Conservation (phyloP, 1,140 invertebrate genomes). For the Danaus plexippus region DNA sequence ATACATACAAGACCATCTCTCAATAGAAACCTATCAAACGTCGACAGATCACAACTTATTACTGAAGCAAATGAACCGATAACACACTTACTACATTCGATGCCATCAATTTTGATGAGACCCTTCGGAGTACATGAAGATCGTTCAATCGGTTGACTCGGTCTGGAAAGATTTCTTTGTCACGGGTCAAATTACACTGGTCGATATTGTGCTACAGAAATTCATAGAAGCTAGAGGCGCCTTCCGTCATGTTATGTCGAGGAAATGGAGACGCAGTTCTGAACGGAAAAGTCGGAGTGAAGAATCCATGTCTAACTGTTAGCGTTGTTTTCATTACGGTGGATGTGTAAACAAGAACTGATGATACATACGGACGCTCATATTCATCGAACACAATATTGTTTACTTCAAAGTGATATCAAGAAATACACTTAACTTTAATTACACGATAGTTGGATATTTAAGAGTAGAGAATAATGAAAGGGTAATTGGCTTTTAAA, state of each 20-base stretch:
- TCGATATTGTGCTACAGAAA: slow-evolving; percentile 25
- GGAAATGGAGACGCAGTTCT: slow-evolving; percentile 41
- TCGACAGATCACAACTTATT: slow-evolving; percentile 45
- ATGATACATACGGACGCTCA: slow-evolving; percentile 12
- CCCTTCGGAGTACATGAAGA: slow-evolving; percentile 14
- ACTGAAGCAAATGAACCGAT: slow-evolving; percentile 47
- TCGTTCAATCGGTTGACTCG: slow-evolving; percentile 13
- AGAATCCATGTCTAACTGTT: slow-evolving; percentile 27
- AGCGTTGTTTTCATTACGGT: slow-evolving; percentile 33
- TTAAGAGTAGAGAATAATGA: too few species aligned
- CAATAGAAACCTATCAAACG: slow-evolving; percentile 43
- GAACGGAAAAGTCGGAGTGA: slow-evolving; percentile 38
- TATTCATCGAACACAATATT: too few species aligned
- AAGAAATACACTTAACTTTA: not conserved
- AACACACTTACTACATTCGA: slow-evolving; percentile 36
- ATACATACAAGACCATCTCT: slow-evolving; percentile 23
- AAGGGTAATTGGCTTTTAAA: too few species aligned
- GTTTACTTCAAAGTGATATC: not conserved
- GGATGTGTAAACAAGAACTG: slow-evolving; percentile 28
- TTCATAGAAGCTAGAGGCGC: slow-evolving; percentile 42
- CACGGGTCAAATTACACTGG: slow-evolving; percentile 27
- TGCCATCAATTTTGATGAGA: slow-evolving; percentile 27
- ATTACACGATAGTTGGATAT: too few species aligned
- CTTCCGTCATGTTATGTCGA: slow-evolving; percentile 38
- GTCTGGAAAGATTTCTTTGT: slow-evolving; percentile 13